Conservation (phyloP, 2,888 invertebrate genomes). For the Epiperipatus broadwayi region DNA sequence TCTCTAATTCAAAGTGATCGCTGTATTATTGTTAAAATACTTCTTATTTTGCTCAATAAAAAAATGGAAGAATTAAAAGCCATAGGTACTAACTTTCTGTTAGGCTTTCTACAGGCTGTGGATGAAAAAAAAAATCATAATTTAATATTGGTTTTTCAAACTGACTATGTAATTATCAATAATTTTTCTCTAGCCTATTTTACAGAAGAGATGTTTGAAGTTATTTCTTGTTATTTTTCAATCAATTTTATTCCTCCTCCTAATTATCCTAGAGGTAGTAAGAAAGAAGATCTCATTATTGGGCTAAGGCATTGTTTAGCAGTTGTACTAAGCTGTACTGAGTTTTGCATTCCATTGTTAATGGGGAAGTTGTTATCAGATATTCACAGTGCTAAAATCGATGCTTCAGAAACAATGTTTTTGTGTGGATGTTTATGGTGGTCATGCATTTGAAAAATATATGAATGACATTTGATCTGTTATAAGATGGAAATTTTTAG, state of each 20-base stretch:
- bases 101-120: slow-evolving; percentile 59
- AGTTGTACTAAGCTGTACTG: slow-evolving; percentile 50
- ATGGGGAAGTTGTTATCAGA: slow-evolving; percentile 66
- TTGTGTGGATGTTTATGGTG: too few relatives aligned
- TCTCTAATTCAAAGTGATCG: too few relatives aligned
- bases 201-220: slow-evolving; percentile 80
- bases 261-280: slow-evolving; percentile 28
- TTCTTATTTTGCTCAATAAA: too few relatives aligned
- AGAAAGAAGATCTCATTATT: slow-evolving; percentile 48
- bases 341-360: slow-evolving; percentile 50
- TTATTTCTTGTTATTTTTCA: slow-evolving; percentile 84
- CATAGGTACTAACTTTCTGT: slow-evolving; percentile 59
- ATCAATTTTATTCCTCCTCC: slow-evolving; percentile 59
- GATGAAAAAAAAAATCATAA: slow-evolving; percentile 83
- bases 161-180: slow-evolving; percentile 48
- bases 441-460: too few relatives aligned
- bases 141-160: slow-evolving; percentile 53
- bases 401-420: slow-evolving; percentile 41
- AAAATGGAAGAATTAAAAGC: slow-evolving; percentile 47
- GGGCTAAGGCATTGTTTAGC: slow-evolving; percentile 51
- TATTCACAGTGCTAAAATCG: slow-evolving; percentile 56
- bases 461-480: too few relatives aligned
- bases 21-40: too few relatives aligned
- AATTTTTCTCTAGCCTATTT: slow-evolving; percentile 50
- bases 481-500: too few relatives aligned